Base-by-base conservation (phyloP, 2,797 vertebrate species). In the Masticophis lateralis region DNA sequence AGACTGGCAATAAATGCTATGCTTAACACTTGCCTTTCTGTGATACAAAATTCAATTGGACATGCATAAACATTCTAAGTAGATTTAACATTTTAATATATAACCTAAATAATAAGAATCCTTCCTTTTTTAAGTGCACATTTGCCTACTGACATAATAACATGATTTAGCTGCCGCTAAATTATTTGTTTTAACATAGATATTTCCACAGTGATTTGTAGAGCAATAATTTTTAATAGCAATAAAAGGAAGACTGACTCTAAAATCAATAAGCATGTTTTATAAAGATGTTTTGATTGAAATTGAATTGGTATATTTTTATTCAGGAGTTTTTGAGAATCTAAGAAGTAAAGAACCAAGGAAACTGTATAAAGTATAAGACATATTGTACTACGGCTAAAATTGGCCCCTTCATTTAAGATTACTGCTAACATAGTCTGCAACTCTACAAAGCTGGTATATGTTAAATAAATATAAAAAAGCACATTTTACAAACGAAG, bases 121-220 rank as follows among this genome's bases (percentile, higher is more conserved):
- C 14, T 16, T 37, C 18, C 6, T 20, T 74, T 74, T 74, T 55
- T 22, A 74, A 69, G 12, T 69, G 32, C 47, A 55, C 32, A 88
- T 66, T 37, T 69, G 53, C 32, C 56, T 43, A 25, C 60, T 95
- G 90, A 89, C 43, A 13, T 89, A 86, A 11, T 93, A 74, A 7
- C 18, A 2, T 0, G 28, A 69, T 94, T 92, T 92, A 16, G 9
- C 87, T 88, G 89, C 61, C 92, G 4, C 57, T 12, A 94, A 86
- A 55, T 91, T 55, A 96, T 63, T 91, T 95, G 93, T 95, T 94
- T 66, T 66, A 91, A 90, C 61, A 91, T 95, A 93, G 4, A 79
- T 87, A 94, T 95, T 95, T 61, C 89, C 86, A 37, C n/a, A 6
- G n/a, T 87, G 47, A 63, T 47, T 92, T 92, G 20, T 63, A 61